phyloP scores from a whole-genome alignment of 2,113 vertebrate species.

The Antechinus flavipes region DNA sequence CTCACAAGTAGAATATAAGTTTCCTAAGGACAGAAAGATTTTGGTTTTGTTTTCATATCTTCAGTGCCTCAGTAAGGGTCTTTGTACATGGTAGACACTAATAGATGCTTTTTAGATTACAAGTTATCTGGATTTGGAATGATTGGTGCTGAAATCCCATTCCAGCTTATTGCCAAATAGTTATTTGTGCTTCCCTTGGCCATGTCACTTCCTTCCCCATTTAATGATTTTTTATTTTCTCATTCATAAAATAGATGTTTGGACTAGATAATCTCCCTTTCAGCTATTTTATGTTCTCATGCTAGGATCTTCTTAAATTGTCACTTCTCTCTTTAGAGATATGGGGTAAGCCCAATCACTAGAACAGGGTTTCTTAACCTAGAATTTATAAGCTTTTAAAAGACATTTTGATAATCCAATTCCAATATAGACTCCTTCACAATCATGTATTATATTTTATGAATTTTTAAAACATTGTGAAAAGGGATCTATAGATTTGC shows the following conservation, averaged over 20 bases:
- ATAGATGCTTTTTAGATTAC: neutral
- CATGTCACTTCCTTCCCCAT: neutral
- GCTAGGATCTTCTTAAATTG: neutral
- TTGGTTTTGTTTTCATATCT: neutral
- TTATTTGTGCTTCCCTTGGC: neutral
- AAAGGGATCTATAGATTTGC: neutral
- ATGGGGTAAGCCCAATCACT: neutral
- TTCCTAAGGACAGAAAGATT: neutral
- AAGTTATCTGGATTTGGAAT: neutral
- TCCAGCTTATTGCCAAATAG: neutral
- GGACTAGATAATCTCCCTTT: neutral
- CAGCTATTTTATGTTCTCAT: neutral
- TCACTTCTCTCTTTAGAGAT: conserved; percentile 23
- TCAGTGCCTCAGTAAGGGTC: neutral
- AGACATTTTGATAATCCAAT: neutral
- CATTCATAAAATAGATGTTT: neutral
- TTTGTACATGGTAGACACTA: neutral
- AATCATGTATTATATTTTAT: neutral
- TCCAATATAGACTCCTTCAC: neutral
- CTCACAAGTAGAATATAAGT: neutral
- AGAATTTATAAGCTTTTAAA: neutral
- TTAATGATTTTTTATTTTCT: neutral
- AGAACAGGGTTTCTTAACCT: neutral
- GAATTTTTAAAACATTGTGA: neutral
- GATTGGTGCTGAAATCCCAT: neutral